Evolutionary conservation across 2,888 invertebrate species (phyloP), one percentile per base, ranked within the genome.

Genomic region (Folsomia manolachei): DNA sequence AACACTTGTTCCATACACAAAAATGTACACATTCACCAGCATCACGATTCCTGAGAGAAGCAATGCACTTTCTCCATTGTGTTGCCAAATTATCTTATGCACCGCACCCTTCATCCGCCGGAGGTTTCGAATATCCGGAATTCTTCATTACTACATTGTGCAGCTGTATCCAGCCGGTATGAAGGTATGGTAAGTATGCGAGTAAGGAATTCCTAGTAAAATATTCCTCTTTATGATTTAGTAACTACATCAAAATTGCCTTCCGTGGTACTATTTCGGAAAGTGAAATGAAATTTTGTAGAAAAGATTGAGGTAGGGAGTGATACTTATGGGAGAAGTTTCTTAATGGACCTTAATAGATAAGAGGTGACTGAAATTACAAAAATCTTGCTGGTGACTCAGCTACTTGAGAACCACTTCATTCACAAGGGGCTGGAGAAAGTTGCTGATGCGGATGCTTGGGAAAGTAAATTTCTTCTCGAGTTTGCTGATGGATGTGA

Each of bases 21-120:
- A 51, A 18, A 51, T 11, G 18, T 51, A 51, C 9, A 18, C 9
- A 51, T 18, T 51, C 18, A 51, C 18, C 18, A 51, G 51, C 51
- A 51, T 18, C 9, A 51, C 9, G 18, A 51, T 9, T 51, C 51
- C 18, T 51, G 51, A 51, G 9, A 51, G 18, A 51, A 51, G 9
- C 9, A 51, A 51, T 51, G 9, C 18, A 51, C 51, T n/a, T n/a
- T n/a, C n/a, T n/a, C n/a, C n/a, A n/a, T n/a, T n/a, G n/a, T 56
- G 56, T n/a, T 56, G 56, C 56, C 56, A 56, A 56, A 56, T 56
- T 56, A 56, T 56, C n/a, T 18, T 56, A 56, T 56, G 56, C 56
- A 56, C n/a, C 56, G 56, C 56, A 56, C n/a, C 56, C 39, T 39
- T 39, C 39, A 4, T 39, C 39, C 39, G 14, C 39, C 39, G 39